Percentiles rank a stretch among this genome's conserved stretches.
phyloP scores from a whole-genome alignment of 2,797 vertebrate species.

The Nyctalus aviator region DNA sequence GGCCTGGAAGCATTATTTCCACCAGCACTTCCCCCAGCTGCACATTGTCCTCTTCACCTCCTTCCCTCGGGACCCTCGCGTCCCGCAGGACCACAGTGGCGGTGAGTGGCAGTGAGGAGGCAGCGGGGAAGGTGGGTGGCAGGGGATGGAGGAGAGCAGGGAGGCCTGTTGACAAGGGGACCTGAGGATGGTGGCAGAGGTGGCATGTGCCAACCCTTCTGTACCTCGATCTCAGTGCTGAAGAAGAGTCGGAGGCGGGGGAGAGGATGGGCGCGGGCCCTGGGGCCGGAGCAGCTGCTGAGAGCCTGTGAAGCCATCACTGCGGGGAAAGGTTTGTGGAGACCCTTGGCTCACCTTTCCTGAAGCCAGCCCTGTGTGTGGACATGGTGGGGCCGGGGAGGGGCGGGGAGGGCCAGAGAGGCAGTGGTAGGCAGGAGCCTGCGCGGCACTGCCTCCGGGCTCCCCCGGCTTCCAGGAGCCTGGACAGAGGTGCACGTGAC shows the following conservation, averaged over 20 bases:
- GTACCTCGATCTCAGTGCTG: conserved; percentile 87
- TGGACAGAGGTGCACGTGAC: background rate
- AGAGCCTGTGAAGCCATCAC: conserved; percentile 93
- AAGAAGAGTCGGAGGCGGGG: conserved; percentile 93
- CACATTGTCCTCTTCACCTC: conserved; percentile 94
- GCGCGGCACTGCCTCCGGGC: background rate
- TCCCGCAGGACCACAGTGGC: conserved; percentile 72
- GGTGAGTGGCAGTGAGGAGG: conserved; percentile 77
- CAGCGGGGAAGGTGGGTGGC: background rate
- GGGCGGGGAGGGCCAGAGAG: background rate
- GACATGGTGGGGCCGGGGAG: background rate
- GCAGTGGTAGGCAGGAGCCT: background rate
- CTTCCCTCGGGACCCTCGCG: conserved; percentile 90
- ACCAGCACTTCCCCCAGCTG: conserved; percentile 91
- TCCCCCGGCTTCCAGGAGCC: conserved; percentile 18
- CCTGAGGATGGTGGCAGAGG: background rate
- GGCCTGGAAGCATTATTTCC: conserved; percentile 96
- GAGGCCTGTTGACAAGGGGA: background rate
- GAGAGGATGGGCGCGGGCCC: conserved; percentile 89
- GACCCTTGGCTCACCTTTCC: background rate
- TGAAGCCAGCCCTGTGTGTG: background rate
- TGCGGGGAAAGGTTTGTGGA: conserved; percentile 90
- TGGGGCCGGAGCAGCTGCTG: conserved; percentile 92
- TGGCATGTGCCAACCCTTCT: background rate
- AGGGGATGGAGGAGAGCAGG: background rate